Base-by-base conservation (phyloP, 2,113 vertebrate species). In the Neolamprologus longior region DNA sequence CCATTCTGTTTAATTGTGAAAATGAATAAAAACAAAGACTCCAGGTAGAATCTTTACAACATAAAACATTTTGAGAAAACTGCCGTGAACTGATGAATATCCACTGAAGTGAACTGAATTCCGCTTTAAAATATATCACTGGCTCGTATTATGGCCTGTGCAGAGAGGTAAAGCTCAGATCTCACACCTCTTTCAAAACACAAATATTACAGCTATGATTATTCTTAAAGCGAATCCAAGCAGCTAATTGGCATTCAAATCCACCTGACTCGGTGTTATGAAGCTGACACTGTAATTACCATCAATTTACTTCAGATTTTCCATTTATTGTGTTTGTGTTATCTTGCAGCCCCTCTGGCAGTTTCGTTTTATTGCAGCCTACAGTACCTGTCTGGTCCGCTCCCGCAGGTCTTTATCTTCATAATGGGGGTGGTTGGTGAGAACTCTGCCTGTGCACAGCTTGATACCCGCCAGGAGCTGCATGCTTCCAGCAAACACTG, bases 401-500 rank as follows among this genome's bases (percentile, higher is more conserved):
- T 99, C 98, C 91, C 98, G 96, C 87, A 99, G 96, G 85, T 95
- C 93, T 88, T 96, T 97, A 93, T 99, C 98, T 91, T 99, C 99
- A 2, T 99, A 99, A 95, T 99, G 99, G 3, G 99, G 98, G 89
- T 99, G 98, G 95, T 99, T 99, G 90, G 99, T 99, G 87, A 99
- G 95, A 73, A 97, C 96, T 92, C 98, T 95, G 26, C 98, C 98
- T 0, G 98, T 99, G 95, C 98, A 99, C 92, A 99, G 97, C 93
- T 99, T 99, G 93, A 99, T 98, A 84, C 98, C 99, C 0, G 99
- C 99, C 94, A 99, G 95, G 52, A 99, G 94, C 96, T 99, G 99
- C 99, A 99, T 99, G 95, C 98, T 99, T 84, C 99, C 98, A 28
- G 98, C 99, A 92, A 99, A 98, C 89, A 98, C 98, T 5, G 98